Evolutionary conservation across 2,113 vertebrate genomes (phyloP).

Genomic region (Zapornia atra): DNA sequence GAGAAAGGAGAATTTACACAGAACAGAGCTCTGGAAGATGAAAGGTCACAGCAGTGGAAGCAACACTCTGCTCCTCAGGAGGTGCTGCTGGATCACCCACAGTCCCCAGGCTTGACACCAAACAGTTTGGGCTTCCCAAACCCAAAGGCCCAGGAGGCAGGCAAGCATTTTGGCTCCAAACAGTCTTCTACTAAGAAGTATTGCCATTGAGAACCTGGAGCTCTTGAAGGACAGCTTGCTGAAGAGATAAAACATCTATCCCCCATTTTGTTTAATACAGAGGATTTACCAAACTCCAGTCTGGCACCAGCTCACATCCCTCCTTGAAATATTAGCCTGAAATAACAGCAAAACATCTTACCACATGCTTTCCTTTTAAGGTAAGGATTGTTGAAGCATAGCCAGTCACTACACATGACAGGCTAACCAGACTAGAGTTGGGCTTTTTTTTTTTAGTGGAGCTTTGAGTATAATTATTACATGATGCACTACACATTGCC

Average conservation of each 20-base stretch:
- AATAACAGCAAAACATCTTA: slow-evolving; percentile 16
- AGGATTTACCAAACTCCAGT: background rate
- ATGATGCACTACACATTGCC: slow-evolving; percentile 16
- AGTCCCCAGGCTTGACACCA: background rate
- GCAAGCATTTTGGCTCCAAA: background rate
- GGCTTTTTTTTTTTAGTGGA: background rate
- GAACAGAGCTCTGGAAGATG: background rate
- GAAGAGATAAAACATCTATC: background rate
- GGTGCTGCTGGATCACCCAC: background rate
- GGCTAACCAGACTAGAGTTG: background rate
- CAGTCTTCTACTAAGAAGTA: background rate
- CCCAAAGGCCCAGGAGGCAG: rapidly evolving
- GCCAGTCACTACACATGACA: background rate
- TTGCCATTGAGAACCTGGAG: background rate
- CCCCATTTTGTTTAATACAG: background rate
- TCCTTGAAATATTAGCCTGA: slow-evolving; percentile 10
- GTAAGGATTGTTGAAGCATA: background rate
- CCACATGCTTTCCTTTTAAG: slow-evolving; percentile 1
- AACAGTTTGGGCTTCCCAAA: background rate
- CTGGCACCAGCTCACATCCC: background rate
- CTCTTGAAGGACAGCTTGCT: background rate
- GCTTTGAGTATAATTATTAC: background rate
- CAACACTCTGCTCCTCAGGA: background rate
- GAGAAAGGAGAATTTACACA: background rate
- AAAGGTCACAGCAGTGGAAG: background rate